Evolutionary conservation across 2,113 vertebrate genomes (phyloP).

Genomic region (Neopipo cinnamomea): DNA sequence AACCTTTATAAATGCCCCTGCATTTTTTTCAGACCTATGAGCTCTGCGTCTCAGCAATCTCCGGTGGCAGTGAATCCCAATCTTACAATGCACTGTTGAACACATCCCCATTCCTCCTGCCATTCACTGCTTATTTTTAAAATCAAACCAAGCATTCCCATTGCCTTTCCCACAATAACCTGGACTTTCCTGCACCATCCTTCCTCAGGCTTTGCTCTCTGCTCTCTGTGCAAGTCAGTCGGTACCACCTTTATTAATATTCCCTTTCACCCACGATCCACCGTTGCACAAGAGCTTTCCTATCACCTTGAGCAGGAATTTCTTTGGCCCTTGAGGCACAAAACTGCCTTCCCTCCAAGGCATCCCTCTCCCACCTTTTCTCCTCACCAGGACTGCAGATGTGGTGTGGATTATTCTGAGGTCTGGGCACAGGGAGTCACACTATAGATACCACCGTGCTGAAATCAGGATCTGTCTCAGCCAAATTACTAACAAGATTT

Average conservation of each 20-base stretch:
- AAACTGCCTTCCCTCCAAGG: not conserved
- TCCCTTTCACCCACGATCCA: not conserved
- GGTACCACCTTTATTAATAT: not conserved
- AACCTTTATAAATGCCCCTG: not conserved
- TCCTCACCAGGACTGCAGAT: not conserved
- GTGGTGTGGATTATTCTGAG: not conserved
- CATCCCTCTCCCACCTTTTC: not conserved
- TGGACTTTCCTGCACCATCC: not conserved
- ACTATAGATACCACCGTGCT: not conserved
- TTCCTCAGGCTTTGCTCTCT: not conserved
- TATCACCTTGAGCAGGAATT: not conserved
- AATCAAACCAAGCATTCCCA: not conserved
- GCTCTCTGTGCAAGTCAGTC: not conserved
- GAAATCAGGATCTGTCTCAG: not conserved
- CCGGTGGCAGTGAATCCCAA: not conserved
- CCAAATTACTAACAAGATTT: not conserved
- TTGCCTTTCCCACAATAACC: not conserved
- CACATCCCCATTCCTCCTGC: not conserved
- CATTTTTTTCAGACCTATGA: not conserved
- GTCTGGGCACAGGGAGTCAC: not conserved
- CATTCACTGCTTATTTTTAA: not conserved
- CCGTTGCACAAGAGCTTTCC: not conserved
- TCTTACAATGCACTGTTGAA: not conserved
- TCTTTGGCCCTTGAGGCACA: not conserved
- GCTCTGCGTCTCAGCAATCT: rapidly evolving